phyloP scores from a whole-genome alignment of 2,797 vertebrate genomes.

The Myotis findleyi region DNA sequence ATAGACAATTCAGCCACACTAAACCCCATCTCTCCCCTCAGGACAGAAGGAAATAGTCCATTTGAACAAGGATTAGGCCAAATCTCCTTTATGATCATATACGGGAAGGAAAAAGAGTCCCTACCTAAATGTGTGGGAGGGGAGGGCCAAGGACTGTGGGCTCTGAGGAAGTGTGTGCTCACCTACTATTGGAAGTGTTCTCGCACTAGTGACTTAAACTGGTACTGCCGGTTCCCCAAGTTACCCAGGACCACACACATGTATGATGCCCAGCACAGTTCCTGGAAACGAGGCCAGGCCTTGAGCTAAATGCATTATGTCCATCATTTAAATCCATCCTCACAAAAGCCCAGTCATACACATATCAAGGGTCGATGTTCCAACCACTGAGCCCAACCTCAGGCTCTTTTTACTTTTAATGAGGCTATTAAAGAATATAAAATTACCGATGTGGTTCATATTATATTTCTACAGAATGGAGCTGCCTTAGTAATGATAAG shows the following conservation, averaged over 20 bases:
- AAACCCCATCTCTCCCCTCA: neutral
- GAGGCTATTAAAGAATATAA: neutral
- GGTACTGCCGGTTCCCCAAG: fast-evolving
- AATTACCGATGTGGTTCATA: neutral
- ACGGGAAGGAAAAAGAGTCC: neutral
- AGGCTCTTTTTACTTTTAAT: neutral
- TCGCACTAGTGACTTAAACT: neutral
- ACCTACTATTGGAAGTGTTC: neutral
- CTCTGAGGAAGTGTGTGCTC: neutral
- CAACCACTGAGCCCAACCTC: too few species aligned
- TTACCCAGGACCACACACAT: neutral
- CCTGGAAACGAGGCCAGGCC: neutral
- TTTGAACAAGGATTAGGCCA: neutral
- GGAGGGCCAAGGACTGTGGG: neutral
- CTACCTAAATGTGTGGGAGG: neutral
- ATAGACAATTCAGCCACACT: neutral
- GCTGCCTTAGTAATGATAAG: neutral
- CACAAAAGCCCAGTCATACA: neutral
- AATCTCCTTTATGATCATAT: neutral
- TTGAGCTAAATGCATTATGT: neutral
- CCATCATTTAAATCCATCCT: neutral
- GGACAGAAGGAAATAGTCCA: constrained; percentile 6
- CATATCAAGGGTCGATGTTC: neutral
- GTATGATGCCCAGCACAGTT: neutral
- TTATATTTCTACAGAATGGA: neutral